Evolutionary conservation across 2,888 invertebrate genomes (phyloP).

Genomic region (Lasioglossum pauxillum): DNA sequence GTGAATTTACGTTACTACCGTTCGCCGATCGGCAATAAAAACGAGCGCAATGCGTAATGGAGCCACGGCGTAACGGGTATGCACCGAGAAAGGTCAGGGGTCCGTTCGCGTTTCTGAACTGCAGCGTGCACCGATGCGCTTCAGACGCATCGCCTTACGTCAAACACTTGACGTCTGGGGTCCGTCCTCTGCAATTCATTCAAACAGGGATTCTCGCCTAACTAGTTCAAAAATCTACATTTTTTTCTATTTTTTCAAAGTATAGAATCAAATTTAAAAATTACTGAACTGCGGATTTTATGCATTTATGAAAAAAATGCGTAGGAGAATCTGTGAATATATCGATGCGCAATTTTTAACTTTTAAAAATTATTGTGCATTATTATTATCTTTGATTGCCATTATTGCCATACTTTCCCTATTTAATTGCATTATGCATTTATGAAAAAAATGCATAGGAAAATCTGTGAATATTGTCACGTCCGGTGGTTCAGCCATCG

Average conservation of each 20-base stretch:
- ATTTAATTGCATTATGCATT: too few relatives aligned
- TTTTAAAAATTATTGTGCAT: too few relatives aligned
- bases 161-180: neutral
- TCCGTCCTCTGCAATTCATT: neutral
- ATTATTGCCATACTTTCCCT: too few relatives aligned
- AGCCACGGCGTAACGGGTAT: constrained; percentile 68
- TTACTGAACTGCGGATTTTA: too few relatives aligned
- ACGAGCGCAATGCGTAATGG: constrained; percentile 73
- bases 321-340: too few relatives aligned
- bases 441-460: too few relatives aligned
- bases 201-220: neutral
- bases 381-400: too few relatives aligned
- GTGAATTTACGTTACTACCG: constrained; percentile 73
- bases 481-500: too few relatives aligned
- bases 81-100: constrained; percentile 73
- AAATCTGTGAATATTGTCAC: too few relatives aligned
- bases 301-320: too few relatives aligned
- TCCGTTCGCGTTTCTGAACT: constrained; percentile 67
- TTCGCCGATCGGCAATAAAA: constrained; percentile 71
- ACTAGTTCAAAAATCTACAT: neutral
- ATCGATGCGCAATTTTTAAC: too few relatives aligned
- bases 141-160: neutral
- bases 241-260: neutral
- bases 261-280: neutral
- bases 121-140: constrained; percentile 33